Evolutionary conservation across 2,113 vertebrate species (phyloP).

Genomic region (Guaruba guarouba): DNA sequence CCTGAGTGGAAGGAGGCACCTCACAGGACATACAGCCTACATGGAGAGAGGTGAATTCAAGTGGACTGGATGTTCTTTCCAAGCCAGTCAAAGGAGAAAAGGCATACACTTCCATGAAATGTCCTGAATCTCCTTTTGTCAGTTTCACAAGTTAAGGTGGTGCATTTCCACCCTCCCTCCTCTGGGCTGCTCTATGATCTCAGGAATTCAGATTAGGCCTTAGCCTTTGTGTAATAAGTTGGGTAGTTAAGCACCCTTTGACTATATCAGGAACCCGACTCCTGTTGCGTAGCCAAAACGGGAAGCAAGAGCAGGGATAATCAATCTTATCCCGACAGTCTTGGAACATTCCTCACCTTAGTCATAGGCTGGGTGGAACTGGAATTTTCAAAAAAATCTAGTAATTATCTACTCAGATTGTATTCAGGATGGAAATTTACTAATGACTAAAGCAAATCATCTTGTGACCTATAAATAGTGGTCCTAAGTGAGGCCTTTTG

Average conservation of each 20-base stretch:
- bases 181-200: neutral
- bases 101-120: neutral
- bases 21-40: neutral
- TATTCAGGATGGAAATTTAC: neutral
- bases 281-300: neutral
- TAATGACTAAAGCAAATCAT: neutral
- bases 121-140: neutral
- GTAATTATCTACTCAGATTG: neutral
- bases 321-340: neutral
- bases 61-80: neutral
- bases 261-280: neutral
- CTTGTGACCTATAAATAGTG: neutral
- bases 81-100: neutral
- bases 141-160: neutral
- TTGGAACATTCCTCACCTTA: neutral
- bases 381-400: neutral
- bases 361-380: neutral
- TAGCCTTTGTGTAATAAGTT: neutral
- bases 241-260: neutral
- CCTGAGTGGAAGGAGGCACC: neutral
- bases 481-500: neutral
- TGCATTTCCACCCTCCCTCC: neutral
- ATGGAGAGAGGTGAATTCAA: neutral
- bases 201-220: neutral
- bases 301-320: neutral